phyloP scores from a whole-genome alignment of 2,113 vertebrate species.

The Rostratula benghalensis region DNA sequence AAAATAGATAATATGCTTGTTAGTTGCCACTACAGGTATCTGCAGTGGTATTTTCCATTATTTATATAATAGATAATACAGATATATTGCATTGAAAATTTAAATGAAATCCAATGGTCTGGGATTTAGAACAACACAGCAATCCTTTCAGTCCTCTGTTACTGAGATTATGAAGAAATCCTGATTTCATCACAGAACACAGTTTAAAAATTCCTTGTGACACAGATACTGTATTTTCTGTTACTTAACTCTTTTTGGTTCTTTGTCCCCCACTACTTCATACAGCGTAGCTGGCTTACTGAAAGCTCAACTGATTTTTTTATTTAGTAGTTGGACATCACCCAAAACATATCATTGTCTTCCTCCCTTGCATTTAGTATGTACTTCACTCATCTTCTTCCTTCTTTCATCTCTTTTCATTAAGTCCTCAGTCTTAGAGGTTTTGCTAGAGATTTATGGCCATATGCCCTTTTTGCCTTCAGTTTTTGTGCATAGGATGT shows the following conservation, averaged over 20 bases:
- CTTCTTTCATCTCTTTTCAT: not conserved
- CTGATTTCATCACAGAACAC: not conserved
- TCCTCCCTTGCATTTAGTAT: not conserved
- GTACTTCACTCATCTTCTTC: not conserved
- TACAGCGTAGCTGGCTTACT: not conserved
- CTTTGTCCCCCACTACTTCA: not conserved
- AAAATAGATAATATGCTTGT: not conserved
- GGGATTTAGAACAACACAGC: not conserved
- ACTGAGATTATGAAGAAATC: not conserved
- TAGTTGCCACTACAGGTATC: not conserved
- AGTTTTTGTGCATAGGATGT: not conserved
- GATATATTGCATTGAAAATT: not conserved
- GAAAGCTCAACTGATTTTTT: not conserved
- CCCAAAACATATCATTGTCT: not conserved
- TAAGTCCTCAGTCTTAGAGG: not conserved
- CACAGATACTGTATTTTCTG: not conserved
- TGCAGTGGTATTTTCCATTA: not conserved
- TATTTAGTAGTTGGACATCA: not conserved
- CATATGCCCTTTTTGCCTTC: not conserved
- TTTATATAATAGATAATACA: not conserved
- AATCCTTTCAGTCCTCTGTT: not conserved
- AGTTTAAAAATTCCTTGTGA: not conserved
- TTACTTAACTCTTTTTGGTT: not conserved
- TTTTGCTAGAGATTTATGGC: not conserved
- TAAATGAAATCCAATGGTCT: not conserved